Evolutionary conservation across 2,113 vertebrate species (phyloP).

Genomic region (Theristicus caerulescens): DNA sequence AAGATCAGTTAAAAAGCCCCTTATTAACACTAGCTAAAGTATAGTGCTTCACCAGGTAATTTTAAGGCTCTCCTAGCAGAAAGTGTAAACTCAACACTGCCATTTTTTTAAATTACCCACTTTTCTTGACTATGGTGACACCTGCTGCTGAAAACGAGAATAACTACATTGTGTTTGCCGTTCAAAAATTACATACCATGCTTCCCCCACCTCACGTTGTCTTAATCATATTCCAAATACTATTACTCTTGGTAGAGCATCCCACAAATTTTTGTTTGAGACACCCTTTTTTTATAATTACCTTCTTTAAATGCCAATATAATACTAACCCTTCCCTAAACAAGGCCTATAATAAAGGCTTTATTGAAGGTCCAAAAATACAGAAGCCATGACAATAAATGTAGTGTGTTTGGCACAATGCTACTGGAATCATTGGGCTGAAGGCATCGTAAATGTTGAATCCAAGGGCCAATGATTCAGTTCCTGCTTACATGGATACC

Average conservation of each 20-base stretch:
- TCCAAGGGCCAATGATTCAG: not conserved
- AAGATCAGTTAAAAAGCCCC: not conserved
- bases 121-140: conserved; percentile 18
- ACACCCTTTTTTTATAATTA: not conserved
- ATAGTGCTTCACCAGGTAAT: not conserved
- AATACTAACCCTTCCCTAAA: not conserved
- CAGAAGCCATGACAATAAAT: not conserved
- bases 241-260: not conserved
- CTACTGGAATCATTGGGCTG: not conserved
- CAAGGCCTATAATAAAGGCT: not conserved
- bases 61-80: not conserved
- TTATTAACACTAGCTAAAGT: not conserved
- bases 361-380: not conserved
- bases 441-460: not conserved
- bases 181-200: not conserved
- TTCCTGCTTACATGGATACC: not conserved
- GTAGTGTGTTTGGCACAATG: not conserved
- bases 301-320: not conserved
- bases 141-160: conserved; percentile 14
- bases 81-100: not conserved
- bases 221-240: not conserved
- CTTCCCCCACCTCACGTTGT: not conserved
- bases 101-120: not conserved
- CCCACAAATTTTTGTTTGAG: not conserved
- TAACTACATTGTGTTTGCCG: not conserved